A percentile compares a stretch with the other conserved stretches of the same genome.
Evolutionary conservation across 2,113 vertebrate species (phyloP).

Genomic region (Macroglossus sobrinus): DNA sequence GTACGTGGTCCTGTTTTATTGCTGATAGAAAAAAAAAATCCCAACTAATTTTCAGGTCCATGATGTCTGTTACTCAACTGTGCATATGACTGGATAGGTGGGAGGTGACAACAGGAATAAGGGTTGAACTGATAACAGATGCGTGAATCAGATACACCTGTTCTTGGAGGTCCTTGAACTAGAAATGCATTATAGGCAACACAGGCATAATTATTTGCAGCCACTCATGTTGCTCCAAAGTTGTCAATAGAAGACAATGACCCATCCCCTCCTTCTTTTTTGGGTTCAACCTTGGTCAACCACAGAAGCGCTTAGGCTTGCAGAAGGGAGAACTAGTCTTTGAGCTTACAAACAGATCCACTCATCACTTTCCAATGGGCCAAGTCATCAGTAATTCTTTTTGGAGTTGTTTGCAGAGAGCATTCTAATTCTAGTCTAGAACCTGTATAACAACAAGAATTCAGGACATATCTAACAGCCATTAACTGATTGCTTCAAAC

Average conservation of each 20-base stretch:
- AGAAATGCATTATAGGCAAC: background rate
- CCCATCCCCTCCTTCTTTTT: background rate
- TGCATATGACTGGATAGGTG: background rate
- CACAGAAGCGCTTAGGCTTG: background rate
- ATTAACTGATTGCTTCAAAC: background rate
- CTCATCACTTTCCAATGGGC: background rate
- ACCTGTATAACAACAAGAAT: background rate
- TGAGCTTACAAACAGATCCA: background rate
- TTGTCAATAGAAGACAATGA: background rate
- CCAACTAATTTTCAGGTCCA: background rate
- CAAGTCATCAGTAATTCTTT: background rate
- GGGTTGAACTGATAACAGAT: background rate
- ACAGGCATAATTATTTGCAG: background rate
- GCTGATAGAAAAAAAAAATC: background rate
- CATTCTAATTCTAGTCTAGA: background rate
- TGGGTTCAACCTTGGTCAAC: background rate
- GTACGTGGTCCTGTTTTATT: background rate
- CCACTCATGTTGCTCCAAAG: background rate
- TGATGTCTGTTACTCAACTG: background rate
- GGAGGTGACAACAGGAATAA: background rate
- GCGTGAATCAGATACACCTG: background rate
- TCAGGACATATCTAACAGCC: background rate
- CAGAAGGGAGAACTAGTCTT: background rate
- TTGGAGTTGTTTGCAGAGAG: background rate
- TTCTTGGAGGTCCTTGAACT: background rate